These are phyloP conservation scores for Sicus ferrugineus DNA, from an alignment of 2,888 invertebrate species.

Conservation along the genomic window DNA sequence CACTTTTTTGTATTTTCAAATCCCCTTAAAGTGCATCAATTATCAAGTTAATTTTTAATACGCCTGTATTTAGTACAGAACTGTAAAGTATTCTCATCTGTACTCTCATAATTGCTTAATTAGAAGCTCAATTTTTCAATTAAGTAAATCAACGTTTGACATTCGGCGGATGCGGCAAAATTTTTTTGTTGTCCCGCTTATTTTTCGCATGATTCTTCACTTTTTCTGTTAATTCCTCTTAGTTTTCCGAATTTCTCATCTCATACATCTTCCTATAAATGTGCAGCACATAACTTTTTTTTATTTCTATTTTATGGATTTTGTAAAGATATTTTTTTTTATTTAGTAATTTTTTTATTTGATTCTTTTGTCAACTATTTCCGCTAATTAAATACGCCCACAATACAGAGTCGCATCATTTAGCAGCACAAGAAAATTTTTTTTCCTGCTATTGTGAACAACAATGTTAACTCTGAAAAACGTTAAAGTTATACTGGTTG, in stretches of 20 bases:
- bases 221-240: neutral
- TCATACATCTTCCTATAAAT: neutral
- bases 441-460: too few relatives aligned
- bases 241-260: too few relatives aligned
- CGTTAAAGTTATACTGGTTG: too few relatives aligned
- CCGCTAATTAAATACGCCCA: slow-evolving; percentile 22
- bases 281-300: neutral
- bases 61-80: too few relatives aligned
- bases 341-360: neutral
- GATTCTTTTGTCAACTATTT: slow-evolving; percentile 22
- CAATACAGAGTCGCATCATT: too few relatives aligned
- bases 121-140: slow-evolving; percentile 3
- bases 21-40: too few relatives aligned
- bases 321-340: neutral
- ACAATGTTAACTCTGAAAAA: too few relatives aligned
- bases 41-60: neutral
- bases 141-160: slow-evolving; percentile 11
- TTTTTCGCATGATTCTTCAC: neutral
- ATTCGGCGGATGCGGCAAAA: neutral
- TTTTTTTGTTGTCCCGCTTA: too few relatives aligned
- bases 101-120: slow-evolving; percentile 5
- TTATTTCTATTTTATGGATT: neutral
- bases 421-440: too few relatives aligned
- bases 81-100: too few relatives aligned
- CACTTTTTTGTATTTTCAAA: too few relatives aligned